phyloP scores from a whole-genome alignment of 2,113 vertebrate species.

The Helogale parvula region DNA sequence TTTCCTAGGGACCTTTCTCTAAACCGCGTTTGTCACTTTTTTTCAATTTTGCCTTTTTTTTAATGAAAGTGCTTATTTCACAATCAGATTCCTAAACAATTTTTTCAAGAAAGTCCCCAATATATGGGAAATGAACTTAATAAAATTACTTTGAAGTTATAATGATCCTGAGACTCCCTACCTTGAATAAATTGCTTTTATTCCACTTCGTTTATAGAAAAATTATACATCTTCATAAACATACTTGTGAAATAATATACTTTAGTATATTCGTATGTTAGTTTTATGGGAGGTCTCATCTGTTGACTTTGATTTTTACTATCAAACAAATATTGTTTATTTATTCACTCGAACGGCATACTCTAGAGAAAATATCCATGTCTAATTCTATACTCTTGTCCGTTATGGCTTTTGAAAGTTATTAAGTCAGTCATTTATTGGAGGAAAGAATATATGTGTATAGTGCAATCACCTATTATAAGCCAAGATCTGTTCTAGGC shows the following conservation, averaged over 20 bases:
- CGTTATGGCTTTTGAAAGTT: not conserved
- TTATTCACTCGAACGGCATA: not conserved
- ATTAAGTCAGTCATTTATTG: not conserved
- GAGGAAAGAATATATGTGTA: not conserved
- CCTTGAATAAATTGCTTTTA: constrained; percentile 26
- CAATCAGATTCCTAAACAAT: not conserved
- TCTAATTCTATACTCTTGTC: not conserved
- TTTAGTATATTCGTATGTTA: not conserved
- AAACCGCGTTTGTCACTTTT: not conserved
- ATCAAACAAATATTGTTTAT: not conserved
- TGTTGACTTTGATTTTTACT: constrained; percentile 34
- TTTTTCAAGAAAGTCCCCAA: not conserved
- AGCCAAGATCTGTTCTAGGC: not conserved
- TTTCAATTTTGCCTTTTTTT: not conserved
- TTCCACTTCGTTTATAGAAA: not conserved
- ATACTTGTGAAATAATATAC: constrained; percentile 22
- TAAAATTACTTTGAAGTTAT: constrained; percentile 25
- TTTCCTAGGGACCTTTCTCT: not conserved
- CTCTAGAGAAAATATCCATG: not conserved
- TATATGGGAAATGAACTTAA: not conserved
- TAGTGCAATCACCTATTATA: not conserved
- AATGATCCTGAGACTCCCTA: not conserved
- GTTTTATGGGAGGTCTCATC: not conserved
- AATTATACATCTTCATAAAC: not conserved
- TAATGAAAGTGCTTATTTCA: not conserved